Conservation (phyloP, 2,888 invertebrate genomes). For the Meloe dianella region DNA sequence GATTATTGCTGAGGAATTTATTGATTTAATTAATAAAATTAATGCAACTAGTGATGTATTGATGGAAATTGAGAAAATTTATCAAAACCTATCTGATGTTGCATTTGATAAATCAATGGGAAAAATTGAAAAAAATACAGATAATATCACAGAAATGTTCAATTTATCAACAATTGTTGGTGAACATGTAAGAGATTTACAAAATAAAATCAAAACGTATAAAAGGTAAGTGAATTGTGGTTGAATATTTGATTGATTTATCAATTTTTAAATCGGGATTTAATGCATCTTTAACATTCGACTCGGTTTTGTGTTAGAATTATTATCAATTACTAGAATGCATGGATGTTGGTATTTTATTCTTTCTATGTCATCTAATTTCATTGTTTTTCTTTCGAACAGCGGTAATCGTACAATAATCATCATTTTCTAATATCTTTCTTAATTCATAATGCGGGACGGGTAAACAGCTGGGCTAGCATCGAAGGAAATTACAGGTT, state of each 20-base stretch:
- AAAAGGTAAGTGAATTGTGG: conserved; percentile 41
- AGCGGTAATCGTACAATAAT: too few species aligned
- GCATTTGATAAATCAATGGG: conserved; percentile 55
- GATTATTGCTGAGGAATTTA: conserved; percentile 34
- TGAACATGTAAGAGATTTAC: conserved; percentile 61
- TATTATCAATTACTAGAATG: too few species aligned
- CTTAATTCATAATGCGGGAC: too few species aligned
- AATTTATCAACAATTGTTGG: conserved; percentile 60
- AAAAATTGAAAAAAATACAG: conserved; percentile 49
- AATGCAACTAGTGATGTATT: conserved; percentile 39
- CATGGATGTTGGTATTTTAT: too few species aligned
- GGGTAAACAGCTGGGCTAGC: too few species aligned
- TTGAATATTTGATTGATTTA: conserved; percentile 11
- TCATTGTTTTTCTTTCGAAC: too few species aligned
- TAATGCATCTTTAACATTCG: not conserved
- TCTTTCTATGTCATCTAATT: too few species aligned
- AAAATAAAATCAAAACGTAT: conserved; percentile 59
- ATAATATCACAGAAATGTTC: conserved; percentile 49
- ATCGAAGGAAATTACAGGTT: too few species aligned
- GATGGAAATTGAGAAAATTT: conserved; percentile 39
- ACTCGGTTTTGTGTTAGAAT: too few species aligned
- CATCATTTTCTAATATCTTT: too few species aligned
- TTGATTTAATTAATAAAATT: conserved; percentile 34
- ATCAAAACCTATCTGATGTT: conserved; percentile 35
- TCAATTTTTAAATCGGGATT: conserved; percentile 19